Evolutionary conservation across 1,140 invertebrate genomes (phyloP).

Genomic region (Heliconius hewitsoni): DNA sequence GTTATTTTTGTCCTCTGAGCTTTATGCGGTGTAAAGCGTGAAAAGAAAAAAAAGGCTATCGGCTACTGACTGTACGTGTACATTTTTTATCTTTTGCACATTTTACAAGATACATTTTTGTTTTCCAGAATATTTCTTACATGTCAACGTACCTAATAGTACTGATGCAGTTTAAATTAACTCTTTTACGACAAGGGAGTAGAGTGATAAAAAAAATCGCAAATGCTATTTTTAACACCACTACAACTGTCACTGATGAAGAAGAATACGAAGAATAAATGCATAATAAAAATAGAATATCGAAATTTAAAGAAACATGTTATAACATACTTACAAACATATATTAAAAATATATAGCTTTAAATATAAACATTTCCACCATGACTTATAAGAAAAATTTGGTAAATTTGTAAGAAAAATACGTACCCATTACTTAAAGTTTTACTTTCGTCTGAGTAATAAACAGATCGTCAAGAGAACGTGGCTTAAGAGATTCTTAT

Average conservation of each 20-base stretch:
- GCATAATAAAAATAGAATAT: not conserved
- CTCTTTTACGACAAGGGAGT: slow-evolving; percentile 71
- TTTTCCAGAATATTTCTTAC: slow-evolving; percentile 84
- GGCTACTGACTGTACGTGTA: no score
- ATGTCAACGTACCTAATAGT: slow-evolving; percentile 87
- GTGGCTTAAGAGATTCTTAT: slow-evolving; percentile 37
- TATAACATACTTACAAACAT: not conserved
- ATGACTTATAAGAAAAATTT: no score
- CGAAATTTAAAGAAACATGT: not conserved
- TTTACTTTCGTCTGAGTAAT: slow-evolving; percentile 33
- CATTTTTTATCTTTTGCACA: no score
- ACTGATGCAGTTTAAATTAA: slow-evolving; percentile 85
- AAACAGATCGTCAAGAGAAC: slow-evolving; percentile 44
- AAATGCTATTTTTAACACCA: slow-evolving; percentile 57
- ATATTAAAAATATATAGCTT: not conserved
- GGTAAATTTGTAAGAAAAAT: not conserved
- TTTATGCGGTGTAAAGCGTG: no score
- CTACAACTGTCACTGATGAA: slow-evolving; percentile 49
- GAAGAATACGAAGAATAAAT: slow-evolving; percentile 57
- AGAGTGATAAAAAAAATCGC: slow-evolving; percentile 58
- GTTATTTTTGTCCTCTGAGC: no score
- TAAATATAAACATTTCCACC: no score
- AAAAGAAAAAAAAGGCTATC: no score
- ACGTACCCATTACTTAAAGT: not conserved
- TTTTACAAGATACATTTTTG: slow-evolving; percentile 9